phyloP scores from a whole-genome alignment of 2,113 vertebrate species.

The Carassius gibelio region DNA sequence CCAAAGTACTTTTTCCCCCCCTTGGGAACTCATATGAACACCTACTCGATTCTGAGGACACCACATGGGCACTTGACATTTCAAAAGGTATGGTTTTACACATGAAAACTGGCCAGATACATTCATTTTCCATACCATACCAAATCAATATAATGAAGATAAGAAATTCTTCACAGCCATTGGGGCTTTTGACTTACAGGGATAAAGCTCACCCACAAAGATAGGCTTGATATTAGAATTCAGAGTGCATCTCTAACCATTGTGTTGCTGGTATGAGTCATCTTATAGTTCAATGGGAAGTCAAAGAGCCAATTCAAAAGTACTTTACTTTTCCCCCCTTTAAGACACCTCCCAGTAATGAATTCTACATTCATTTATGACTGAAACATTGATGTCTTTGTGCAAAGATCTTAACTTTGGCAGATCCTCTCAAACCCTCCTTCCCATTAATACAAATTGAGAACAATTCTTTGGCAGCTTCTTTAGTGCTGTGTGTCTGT shows the following conservation, averaged over 20 bases:
- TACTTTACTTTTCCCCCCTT: constrained; percentile 25
- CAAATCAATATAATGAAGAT: constrained; percentile 61
- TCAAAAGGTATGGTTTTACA: constrained; percentile 55
- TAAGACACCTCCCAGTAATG: constrained; percentile 53
- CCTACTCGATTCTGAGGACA: background rate
- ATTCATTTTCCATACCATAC: constrained; percentile 13
- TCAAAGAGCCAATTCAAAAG: constrained; percentile 51
- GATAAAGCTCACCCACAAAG: constrained; percentile 55
- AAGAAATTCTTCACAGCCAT: constrained; percentile 47
- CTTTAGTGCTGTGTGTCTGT: background rate
- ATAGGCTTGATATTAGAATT: constrained; percentile 56
- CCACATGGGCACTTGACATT: constrained; percentile 49
- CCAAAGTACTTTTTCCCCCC: background rate
- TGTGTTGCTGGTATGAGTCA: constrained; percentile 59
- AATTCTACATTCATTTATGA: constrained; percentile 49
- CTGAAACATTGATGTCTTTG: background rate
- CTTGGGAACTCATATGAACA: background rate
- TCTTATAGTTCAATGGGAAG: constrained; percentile 56
- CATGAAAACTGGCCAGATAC: constrained; percentile 14
- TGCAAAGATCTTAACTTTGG: constrained; percentile 17
- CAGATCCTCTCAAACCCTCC: constrained; percentile 1
- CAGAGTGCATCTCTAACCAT: constrained; percentile 14
- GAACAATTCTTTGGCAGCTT: background rate
- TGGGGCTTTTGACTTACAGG: constrained; percentile 47
- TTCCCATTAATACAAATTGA: background rate